Evolutionary conservation across 2,888 invertebrate genomes (phyloP), one percentile per base, ranked within the genome.

Genomic region (Mesodorylaimus sp.): DNA sequence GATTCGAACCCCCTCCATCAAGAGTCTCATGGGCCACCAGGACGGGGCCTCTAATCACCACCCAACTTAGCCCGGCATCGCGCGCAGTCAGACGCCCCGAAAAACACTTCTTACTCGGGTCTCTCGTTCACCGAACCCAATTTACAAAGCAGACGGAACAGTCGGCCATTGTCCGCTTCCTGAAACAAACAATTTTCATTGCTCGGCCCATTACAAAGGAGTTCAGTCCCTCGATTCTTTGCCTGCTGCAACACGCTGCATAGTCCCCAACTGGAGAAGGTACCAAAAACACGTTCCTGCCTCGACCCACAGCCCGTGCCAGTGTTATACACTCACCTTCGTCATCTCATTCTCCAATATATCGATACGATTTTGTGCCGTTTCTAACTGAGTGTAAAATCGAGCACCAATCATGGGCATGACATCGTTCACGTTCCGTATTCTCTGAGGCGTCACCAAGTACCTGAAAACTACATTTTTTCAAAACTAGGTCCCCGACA

Each of bases 381-480:
- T 80, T 69, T 95, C 93, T 66, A 93, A 74, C 73, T 95, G 91
- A 1, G 83, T 84, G 70, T 91, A 95, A 72, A 93, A 95, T 52
- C 93, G 76, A 42, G 91, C 91, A 25, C 75, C 95, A 60, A 97
- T 93, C 89, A 95, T 91, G 27, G 95, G 93, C 95, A 95, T 95
- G 61, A 95, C 77, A 72, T 95, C 93, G 56, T 85, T 86, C 53
- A 95, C 83, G 61, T 42, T 19, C 10, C n/a, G 7, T 10, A n/a
- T 24, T 29, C 16, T 39, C 23, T 37, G 41, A 3, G 48, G 48
- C 3, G 39, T 44, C 21, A 47, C 19, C 21, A 47, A 23, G 24
- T 47, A 47, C 19, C 48, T 47, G n/a, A 39, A 47, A 47, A 3
- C 7, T 5, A 36, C 25, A 26, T 24, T 7, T 7, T 7, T 7